Evolutionary conservation across 2,888 invertebrate species (phyloP).

Genomic region (Mythimna loreyi): DNA sequence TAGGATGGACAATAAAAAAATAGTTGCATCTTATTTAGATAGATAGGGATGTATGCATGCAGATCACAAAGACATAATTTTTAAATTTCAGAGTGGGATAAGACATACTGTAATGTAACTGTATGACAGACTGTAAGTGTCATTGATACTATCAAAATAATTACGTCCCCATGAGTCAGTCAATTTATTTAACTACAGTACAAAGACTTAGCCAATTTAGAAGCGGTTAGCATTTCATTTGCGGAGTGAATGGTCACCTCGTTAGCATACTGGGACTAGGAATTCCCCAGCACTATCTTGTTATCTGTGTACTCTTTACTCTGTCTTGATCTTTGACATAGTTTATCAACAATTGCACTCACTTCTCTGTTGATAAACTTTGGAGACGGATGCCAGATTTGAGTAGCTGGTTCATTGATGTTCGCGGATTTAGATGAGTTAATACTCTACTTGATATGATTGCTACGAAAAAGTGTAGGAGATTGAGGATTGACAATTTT

Average conservation of each 20-base stretch:
- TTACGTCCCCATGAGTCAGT: slow-evolving; percentile 21
- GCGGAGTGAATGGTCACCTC: slow-evolving; percentile 26
- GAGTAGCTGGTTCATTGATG: background rate
- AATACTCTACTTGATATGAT: too few species aligned
- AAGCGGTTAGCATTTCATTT: slow-evolving; percentile 29
- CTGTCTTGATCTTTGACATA: slow-evolving; percentile 51
- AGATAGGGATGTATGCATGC: background rate
- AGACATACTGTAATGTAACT: background rate
- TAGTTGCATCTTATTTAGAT: slow-evolving; percentile 1
- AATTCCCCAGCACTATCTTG: slow-evolving; percentile 43
- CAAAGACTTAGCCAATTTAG: slow-evolving; percentile 33
- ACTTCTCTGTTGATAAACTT: slow-evolving; percentile 24
- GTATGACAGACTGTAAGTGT: background rate
- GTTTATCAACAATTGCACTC: slow-evolving; percentile 42
- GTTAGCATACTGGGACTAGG: slow-evolving; percentile 43
- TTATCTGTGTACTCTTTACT: slow-evolving; percentile 41
- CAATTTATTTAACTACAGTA: background rate
- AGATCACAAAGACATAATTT: background rate
- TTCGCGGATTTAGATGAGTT: background rate
- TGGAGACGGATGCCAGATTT: slow-evolving; percentile 19
- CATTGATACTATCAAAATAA: slow-evolving; percentile 11
- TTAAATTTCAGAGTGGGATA: background rate
- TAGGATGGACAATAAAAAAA: background rate
- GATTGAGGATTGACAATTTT: background rate
- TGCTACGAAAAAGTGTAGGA: background rate